Evolutionary conservation across 2,113 vertebrate species (phyloP).

Genomic region (Bos taurus): ARS-UCD2.0 NC_037351.1:43822001-43822500

Average conservation of each 20-base stretch:
- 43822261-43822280: neutral
- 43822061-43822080: neutral
- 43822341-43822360: neutral
- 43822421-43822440: neutral
- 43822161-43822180: neutral
- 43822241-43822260: neutral
- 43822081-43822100: neutral
- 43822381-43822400: neutral
- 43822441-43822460: neutral
- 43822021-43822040: neutral
- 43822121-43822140: neutral
- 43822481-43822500: neutral
- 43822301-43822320: neutral
- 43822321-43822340: neutral
- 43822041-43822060: neutral
- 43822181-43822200: neutral
- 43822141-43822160: neutral
- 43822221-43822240: neutral
- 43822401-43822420: neutral
- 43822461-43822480: neutral
- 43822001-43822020: neutral
- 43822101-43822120: neutral
- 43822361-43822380: neutral
- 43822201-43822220: neutral
- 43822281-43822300: neutral